Percentiles rank a stretch among this genome's conserved stretches.
These are phyloP conservation scores for Physocephala rufipes DNA, from an alignment of 2,888 invertebrate genomes.

Conservation along the genomic window DNA sequence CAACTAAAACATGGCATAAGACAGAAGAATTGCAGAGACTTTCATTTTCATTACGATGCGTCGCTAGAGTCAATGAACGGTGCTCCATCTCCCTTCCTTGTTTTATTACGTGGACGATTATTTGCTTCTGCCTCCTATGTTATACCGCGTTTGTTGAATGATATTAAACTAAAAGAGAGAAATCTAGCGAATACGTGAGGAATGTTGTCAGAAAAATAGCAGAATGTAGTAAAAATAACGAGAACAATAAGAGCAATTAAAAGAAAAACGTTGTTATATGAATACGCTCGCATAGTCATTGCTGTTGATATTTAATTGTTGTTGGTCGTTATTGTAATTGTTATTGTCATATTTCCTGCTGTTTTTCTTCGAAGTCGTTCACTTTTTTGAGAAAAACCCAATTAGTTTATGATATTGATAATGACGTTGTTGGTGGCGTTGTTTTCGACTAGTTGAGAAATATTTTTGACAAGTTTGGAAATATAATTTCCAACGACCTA, in stretches of 20 bases:
- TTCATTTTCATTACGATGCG: constrained; percentile 29
- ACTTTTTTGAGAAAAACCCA: neutral
- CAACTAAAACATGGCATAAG: neutral
- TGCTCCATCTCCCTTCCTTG: neutral
- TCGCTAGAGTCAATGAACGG: constrained; percentile 32
- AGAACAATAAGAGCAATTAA: neutral
- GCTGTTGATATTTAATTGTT: constrained; percentile 6
- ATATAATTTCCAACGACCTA: too few species aligned
- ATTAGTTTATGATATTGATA: too few species aligned
- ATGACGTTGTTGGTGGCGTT: too few species aligned
- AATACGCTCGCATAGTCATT: constrained; percentile 20
- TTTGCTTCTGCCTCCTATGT: neutral
- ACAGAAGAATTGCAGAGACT: constrained; percentile 4
- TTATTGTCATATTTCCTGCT: constrained; percentile 26
- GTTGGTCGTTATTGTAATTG: neutral
- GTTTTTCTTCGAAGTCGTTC: constrained; percentile 6
- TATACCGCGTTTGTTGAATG: neutral
- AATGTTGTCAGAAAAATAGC: neutral
- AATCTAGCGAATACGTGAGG: neutral
- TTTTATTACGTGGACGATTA: neutral
- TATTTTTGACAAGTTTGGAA: too few species aligned
- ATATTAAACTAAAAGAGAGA: neutral
- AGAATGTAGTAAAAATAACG: neutral
- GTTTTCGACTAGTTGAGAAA: too few species aligned
- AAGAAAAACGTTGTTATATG: constrained; percentile 5